Base-by-base conservation (phyloP, 2,113 vertebrate species). In the Caranx ignobilis region DNA sequence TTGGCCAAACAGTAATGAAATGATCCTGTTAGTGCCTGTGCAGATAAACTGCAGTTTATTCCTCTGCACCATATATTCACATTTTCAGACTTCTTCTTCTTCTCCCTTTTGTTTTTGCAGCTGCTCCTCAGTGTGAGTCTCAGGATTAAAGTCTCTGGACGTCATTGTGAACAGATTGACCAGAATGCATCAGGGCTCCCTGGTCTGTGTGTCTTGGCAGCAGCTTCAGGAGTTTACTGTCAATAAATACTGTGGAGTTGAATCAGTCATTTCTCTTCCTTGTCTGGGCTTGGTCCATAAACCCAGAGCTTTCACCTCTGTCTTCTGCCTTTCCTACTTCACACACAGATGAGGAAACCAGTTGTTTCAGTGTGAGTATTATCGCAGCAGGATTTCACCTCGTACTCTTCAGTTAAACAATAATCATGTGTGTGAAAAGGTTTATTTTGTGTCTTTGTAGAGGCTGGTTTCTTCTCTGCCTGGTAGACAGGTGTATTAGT, bases 401-500 rank as follows among this genome's bases (percentile, higher is more conserved):
- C 74, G 41, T 45, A 61, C 12, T 37, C 19, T 60, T 68, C 39
- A 52, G 48, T 62, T 75, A 77, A 74, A 74, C 12, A 87, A 71
- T 61, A 67, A 78, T 75, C 52, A 71, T 75, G 60, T 6, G 13
- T 52, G 55, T 73, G 11, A 75, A 70, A 77, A 55, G 34, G 48
- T 77, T 82, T 64, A 56, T 5, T 45, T 65, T 69, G 43, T 47
- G 52, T 63, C 50, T 78, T 64, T 75, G 62, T 16, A 55, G 16
- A 26, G 41, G 10, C 5, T 54, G 31, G 18, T 52, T 71, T 83
- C 61, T 5, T 1, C 0, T 77, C 41, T 59, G 32, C 41, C 45
- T 65, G 5, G n/a, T 39, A 77, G 73, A 84, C 76, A 82, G 83
- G 88, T 88, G 75, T 88, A 82, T 89, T 77, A 76, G 75, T 83